Evolutionary conservation across 2,797 vertebrate species (phyloP), one percentile per base, ranked within the genome.

Genomic region (Scarus forsteni): DNA sequence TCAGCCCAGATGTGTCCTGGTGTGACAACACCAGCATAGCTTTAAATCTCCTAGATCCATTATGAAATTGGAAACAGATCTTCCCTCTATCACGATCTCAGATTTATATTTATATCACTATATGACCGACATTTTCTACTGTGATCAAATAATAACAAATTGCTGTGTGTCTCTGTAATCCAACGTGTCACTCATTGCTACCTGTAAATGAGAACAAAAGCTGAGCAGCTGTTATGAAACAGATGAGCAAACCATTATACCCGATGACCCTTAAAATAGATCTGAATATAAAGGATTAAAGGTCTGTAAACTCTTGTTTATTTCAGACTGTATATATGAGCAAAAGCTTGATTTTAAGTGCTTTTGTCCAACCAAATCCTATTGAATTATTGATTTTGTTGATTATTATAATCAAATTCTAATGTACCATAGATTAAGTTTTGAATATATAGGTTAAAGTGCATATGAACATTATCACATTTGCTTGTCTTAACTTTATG

Each of bases 181-280:
- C 27, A 27, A 27, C 27, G 12, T 61, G 44, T 7, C 57, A 7
- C 18, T 10, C 11, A 49, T 49, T 64, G 18, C 40, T 36, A n/a
- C 39, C 3, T 34, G 5, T 48, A 56, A 13, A 8, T 42, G 11
- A 55, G 8, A 1, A 53, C 10, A 53, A 39, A 11, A 10, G 39
- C 44, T 49, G 39, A 44, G 15, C 15, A 52, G 38, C 54, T 49
- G 46, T 55, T 66, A 59, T 71, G 62, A 40, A 63, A 64, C 50
- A 46, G 46, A 68, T 60, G 44, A 34, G 60, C 45, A n/a, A 40
- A 13, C 54, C 18, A 19, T 60, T 65, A 39, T 0, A 66, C 51
- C 38, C 16, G 11, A 44, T 66, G 70, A 66, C 38, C 50, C 1
- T 7, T 39, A 52, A 27, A 51, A 50, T 46, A 56, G 64, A 45